These are phyloP conservation scores for Albula glossodonta DNA, from an alignment of 2,113 vertebrate species.

Conservation along the genomic window DNA sequence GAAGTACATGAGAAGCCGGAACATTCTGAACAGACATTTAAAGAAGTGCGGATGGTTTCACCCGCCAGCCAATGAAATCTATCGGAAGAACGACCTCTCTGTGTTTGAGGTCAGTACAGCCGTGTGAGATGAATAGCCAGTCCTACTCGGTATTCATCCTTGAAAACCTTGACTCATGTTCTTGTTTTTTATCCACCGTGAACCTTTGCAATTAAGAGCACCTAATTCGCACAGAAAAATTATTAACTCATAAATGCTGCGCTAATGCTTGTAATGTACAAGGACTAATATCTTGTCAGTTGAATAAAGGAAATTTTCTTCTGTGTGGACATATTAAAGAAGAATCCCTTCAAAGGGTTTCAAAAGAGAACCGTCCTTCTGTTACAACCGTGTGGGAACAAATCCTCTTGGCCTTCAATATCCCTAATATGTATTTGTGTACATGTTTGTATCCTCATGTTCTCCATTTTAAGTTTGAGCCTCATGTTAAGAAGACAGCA, in stretches of 20 bases:
- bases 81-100: conserved; percentile 93
- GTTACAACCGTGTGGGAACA: too few species aligned
- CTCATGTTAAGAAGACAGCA: background rate
- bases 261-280: too few species aligned
- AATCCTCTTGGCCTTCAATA: too few species aligned
- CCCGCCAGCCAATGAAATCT: conserved; percentile 97
- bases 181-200: background rate
- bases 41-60: conserved; percentile 98
- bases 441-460: too few species aligned
- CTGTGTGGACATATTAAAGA: too few species aligned
- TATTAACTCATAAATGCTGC: background rate
- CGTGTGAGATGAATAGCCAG: conserved; percentile 29
- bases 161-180: background rate
- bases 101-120: conserved; percentile 90
- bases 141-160: background rate
- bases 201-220: background rate
- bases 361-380: too few species aligned
- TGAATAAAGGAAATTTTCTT: too few species aligned
- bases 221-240: background rate
- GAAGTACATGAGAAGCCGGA: conserved; percentile 99
- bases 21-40: conserved; percentile 88
- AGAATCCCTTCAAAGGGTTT: too few species aligned
- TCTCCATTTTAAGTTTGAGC: too few species aligned
- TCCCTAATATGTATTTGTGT: too few species aligned
- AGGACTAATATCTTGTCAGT: too few species aligned